Evolutionary conservation across 2,113 vertebrate species (phyloP).

Genomic region (Peucedramus taeniatus): DNA sequence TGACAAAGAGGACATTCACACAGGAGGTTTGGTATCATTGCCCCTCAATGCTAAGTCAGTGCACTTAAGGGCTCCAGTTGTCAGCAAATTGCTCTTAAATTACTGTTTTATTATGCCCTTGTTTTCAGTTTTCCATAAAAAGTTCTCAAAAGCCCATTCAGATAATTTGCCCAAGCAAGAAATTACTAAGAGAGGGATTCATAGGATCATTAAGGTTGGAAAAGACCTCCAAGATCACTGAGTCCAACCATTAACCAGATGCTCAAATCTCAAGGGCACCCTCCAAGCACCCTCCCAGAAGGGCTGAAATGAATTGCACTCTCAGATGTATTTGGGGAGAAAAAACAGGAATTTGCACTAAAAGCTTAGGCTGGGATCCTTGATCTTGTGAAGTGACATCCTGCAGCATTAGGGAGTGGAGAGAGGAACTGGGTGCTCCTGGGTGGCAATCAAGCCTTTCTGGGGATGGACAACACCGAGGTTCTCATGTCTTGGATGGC

Average conservation of each 20-base stretch:
- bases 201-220: neutral
- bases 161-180: constrained; percentile 38
- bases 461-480: rapidly evolving
- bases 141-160: constrained; percentile 62
- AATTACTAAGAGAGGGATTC: neutral
- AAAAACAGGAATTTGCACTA: neutral
- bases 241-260: neutral
- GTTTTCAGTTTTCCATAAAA: constrained; percentile 57
- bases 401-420: neutral
- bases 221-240: neutral
- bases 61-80: constrained; percentile 36
- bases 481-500: neutral
- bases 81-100: constrained; percentile 61
- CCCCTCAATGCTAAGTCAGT: neutral
- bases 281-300: neutral
- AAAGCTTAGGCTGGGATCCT: neutral
- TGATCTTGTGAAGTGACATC: neutral
- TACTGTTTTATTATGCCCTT: constrained; percentile 60
- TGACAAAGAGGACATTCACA: constrained; percentile 20
- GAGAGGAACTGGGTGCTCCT: neutral
- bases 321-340: neutral
- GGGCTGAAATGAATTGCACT: neutral
- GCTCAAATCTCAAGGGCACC: neutral
- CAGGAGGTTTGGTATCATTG: neutral
- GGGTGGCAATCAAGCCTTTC: neutral